These are phyloP conservation scores for Platorchestia sp. DNA, from an alignment of 1,140 invertebrate genomes.

Conservation along the genomic window DNA sequence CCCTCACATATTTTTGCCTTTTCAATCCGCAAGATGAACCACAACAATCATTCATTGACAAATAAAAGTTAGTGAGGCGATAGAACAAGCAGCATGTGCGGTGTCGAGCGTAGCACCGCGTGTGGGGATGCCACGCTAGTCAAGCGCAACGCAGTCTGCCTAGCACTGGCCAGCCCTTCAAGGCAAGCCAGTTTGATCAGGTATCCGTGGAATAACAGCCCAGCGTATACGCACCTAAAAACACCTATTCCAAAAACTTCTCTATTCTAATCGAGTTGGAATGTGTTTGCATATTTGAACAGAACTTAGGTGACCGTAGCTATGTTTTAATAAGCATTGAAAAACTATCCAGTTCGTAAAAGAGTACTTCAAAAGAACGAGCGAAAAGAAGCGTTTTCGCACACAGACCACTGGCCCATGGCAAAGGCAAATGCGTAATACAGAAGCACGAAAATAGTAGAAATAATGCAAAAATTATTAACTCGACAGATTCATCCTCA, in stretches of 20 bases:
- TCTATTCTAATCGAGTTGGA: not conserved
- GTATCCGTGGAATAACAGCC: not conserved
- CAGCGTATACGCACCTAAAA: not conserved
- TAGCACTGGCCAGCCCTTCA: not conserved
- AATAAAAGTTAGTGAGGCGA: too few species aligned
- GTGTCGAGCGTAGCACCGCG: not conserved
- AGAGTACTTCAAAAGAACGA: not conserved
- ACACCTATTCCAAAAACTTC: not conserved
- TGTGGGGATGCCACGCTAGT: not conserved
- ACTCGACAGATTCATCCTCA: not conserved
- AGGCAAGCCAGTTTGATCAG: not conserved
- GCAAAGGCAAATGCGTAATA: too few species aligned
- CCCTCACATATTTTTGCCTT: too few species aligned
- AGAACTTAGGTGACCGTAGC: too few species aligned
- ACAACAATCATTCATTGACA: too few species aligned
- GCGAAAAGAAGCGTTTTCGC: not conserved
- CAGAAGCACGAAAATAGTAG: not conserved
- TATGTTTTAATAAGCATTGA: not conserved
- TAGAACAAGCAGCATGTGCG: not conserved
- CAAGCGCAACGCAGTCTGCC: not conserved
- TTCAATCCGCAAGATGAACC: too few species aligned
- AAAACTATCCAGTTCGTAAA: too few species aligned
- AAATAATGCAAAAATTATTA: not conserved
- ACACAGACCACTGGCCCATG: not conserved
- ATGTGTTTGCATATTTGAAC: not conserved